These are phyloP conservation scores for Eubucco bourcierii DNA, from an alignment of 2,113 vertebrate genomes.

Conservation along the genomic window DNA sequence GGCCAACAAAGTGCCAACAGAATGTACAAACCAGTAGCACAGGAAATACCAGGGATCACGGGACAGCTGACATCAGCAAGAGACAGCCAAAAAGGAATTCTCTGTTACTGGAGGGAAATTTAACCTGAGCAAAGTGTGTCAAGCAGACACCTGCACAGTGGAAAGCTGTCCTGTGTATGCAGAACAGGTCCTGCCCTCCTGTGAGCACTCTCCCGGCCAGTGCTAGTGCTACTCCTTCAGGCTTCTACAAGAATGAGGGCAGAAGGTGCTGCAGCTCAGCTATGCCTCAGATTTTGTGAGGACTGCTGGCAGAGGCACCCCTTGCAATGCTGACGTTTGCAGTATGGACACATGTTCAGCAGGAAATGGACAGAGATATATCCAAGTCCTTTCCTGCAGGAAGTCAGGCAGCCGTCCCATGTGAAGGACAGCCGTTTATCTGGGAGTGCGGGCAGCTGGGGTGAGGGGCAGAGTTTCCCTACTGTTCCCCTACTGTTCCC, in stretches of 20 bases:
- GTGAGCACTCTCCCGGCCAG: neutral
- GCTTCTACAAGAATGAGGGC: neutral
- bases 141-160: neutral
- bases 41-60: neutral
- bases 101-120: neutral
- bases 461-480: neutral
- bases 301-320: neutral
- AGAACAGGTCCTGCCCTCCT: neutral
- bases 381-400: conserved; percentile 47
- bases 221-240: neutral
- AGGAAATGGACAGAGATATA: conserved; percentile 18
- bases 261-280: neutral
- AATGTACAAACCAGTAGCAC: neutral
- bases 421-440: neutral
- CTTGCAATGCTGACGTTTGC: conserved; percentile 5
- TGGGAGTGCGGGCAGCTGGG: neutral
- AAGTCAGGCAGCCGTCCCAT: neutral
- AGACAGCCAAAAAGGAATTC: neutral
- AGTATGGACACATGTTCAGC: conserved; percentile 18
- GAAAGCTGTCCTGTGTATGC: neutral
- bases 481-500: neutral
- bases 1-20: neutral
- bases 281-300: neutral
- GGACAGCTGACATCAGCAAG: neutral
- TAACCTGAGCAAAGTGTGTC: neutral